Percentiles rank a stretch among this genome's conserved stretches.
phyloP scores from a whole-genome alignment of 2,888 invertebrate species.

The Plemyria rubiginata region DNA sequence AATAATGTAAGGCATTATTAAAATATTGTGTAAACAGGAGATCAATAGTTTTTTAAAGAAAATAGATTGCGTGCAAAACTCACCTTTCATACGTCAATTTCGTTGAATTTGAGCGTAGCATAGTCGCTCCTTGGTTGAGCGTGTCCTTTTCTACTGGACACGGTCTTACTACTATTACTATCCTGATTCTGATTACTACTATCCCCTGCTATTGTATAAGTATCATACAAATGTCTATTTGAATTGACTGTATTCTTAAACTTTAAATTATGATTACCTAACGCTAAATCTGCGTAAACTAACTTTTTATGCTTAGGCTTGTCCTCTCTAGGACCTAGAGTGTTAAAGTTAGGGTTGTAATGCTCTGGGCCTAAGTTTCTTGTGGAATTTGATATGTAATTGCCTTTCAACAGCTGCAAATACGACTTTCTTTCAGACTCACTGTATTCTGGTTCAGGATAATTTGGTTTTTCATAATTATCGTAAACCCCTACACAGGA shows the following conservation, averaged over 20 bases:
- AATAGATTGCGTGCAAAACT: slow-evolving; percentile 45
- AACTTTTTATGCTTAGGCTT: slow-evolving; percentile 80
- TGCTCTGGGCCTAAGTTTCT: slow-evolving; percentile 73
- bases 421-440: slow-evolving; percentile 77
- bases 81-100: slow-evolving; percentile 82
- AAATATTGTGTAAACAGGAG: too few relatives aligned
- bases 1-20: too few relatives aligned
- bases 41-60: too few relatives aligned
- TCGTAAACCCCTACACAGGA: slow-evolving; percentile 81
- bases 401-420: slow-evolving; percentile 76
- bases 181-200: slow-evolving; percentile 69
- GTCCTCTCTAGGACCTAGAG: slow-evolving; percentile 72
- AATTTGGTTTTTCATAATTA: slow-evolving; percentile 78
- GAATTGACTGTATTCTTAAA: slow-evolving; percentile 85
- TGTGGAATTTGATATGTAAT: slow-evolving; percentile 81
- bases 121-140: slow-evolving; percentile 75
- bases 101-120: slow-evolving; percentile 81
- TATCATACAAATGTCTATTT: slow-evolving; percentile 83
- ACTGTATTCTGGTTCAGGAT: slow-evolving; percentile 76
- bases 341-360: slow-evolving; percentile 67
- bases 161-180: slow-evolving; percentile 70
- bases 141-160: slow-evolving; percentile 62
- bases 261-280: slow-evolving; percentile 84
- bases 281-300: slow-evolving; percentile 82
- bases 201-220: slow-evolving; percentile 78